Conservation (phyloP, 1,140 invertebrate species). For the Musca vetustissima region DNA sequence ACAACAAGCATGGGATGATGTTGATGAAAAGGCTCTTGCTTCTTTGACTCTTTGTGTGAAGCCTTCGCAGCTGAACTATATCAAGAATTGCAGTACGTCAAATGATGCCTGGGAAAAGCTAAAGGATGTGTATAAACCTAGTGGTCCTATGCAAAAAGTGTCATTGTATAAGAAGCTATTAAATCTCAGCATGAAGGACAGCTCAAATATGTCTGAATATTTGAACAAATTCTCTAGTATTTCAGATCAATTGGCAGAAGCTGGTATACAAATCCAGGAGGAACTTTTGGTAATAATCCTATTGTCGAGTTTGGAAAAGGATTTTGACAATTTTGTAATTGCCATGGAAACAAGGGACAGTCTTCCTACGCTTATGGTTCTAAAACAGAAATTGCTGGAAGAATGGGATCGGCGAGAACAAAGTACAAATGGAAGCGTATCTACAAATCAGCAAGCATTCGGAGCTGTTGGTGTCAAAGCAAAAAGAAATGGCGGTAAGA, state of each 20-base stretch:
- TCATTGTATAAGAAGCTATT: conserved; percentile 20
- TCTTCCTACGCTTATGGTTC: background rate
- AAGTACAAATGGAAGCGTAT: conserved; percentile 12
- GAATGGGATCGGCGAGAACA: background rate
- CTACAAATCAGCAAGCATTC: conserved; percentile 30
- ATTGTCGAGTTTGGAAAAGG: conserved; percentile 20
- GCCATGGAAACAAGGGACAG: conserved; percentile 24
- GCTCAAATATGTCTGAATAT: conserved; percentile 8
- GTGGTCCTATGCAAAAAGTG: conserved; percentile 17
- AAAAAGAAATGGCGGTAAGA: conserved; percentile 25
- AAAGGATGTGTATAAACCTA: conserved; percentile 8
- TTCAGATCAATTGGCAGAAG: conserved; percentile 17
- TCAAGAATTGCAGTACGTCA: background rate
- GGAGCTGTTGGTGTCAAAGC: conserved; percentile 13
- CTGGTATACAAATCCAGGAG: conserved; percentile 17
- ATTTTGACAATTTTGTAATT: conserved; percentile 25
- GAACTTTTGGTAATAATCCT: conserved; percentile 17
- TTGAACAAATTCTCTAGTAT: conserved; percentile 12
- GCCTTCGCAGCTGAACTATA: conserved; percentile 14
- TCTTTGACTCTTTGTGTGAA: conserved; percentile 18
- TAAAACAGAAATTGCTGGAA: conserved; percentile 24
- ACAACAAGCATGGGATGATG: background rate
- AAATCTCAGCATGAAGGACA: conserved; percentile 5
- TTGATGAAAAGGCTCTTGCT: conserved; percentile 24
- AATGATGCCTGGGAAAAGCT: conserved; percentile 10